Base-by-base conservation (phyloP, 2,113 vertebrate species). In the Thermophis baileyi region DNA sequence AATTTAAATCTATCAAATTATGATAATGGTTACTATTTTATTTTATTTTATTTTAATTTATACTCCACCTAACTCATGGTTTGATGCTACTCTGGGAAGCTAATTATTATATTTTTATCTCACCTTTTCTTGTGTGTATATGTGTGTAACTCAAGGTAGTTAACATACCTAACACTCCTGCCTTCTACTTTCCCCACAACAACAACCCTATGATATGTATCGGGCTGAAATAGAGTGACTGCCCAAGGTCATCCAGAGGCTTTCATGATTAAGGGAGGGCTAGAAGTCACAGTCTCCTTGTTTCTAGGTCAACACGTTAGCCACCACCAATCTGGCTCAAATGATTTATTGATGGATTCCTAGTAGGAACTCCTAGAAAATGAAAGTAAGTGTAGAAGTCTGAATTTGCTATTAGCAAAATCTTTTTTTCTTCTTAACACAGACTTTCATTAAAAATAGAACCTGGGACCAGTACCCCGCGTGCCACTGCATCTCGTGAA, bases 381-480 rank as follows among this genome's bases (percentile, higher is more conserved):
- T 2, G 0, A 51, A 88, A 63, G 44, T 22, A 24, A 57, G 40
- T 92, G 20, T 54, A 81, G 74, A 47, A 90, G 44, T 88, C 35
- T 60, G 8, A 4, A 20, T 55, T 3, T 44, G 18, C 30, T 63
- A 30, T 90, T 85, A 86, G 90, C 16, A 74, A 88, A 90, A 50
- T 3, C 74, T 95, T 95, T 63, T 95, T 12, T 96, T 95, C 89
- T 96, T 94, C 90, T 96, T 93, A 95, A 96, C 96, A 81, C 96
- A 99, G 99, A 95, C 98, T 99, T 96, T 99, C 99, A 0, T 97
- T 99, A 97, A 99, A 99, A 97, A 99, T 99, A 96, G 99, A 99
- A 96, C 99, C 99, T 92, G 99, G 98, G 93, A 99, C 98, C 96
- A 99, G 98, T 97, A 99, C 99, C 18, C 98, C 99, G 1, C 99